Conservation (phyloP, 2,113 vertebrate species). For the Hippoglossus stenolepis region DNA sequence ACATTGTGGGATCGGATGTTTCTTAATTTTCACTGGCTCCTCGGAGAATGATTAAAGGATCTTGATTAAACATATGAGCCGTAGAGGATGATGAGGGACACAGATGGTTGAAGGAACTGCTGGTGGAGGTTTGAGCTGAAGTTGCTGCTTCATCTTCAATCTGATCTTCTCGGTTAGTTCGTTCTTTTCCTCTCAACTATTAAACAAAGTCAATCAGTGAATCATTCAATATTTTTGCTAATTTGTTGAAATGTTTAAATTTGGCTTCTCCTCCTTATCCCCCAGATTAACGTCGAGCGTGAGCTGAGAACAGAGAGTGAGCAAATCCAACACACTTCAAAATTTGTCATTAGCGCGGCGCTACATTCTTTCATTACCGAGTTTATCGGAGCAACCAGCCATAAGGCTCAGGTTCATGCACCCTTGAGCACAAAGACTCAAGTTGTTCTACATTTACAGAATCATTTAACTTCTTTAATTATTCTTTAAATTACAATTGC, state of each 20-base stretch:
- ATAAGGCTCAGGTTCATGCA: conserved; percentile 73
- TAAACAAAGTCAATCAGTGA: too few species aligned
- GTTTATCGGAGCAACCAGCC: conserved; percentile 79
- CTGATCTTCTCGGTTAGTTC: too few species aligned
- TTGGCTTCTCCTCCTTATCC: neutral
- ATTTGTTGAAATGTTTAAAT: neutral
- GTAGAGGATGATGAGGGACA: too few species aligned
- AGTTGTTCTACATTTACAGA: conserved; percentile 79
- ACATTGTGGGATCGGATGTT: too few species aligned
- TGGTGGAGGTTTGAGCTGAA: too few species aligned
- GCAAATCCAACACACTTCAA: conserved; percentile 74
- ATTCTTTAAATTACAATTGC: conserved; percentile 82
- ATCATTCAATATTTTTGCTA: neutral
- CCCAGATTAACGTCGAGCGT: conserved; percentile 39
- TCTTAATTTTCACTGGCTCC: too few species aligned
- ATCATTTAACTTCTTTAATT: conserved; percentile 85
- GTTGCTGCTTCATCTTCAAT: too few species aligned
- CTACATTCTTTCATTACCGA: conserved; percentile 72
- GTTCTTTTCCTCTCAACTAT: too few species aligned
- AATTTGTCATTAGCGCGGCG: conserved; percentile 69
- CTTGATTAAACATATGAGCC: too few species aligned
- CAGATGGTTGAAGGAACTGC: too few species aligned
- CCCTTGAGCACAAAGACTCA: conserved; percentile 79
- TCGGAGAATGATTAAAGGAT: too few species aligned
- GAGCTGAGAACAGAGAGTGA: conserved; percentile 39